phyloP scores from a whole-genome alignment of 35 echinoderm and acorn worm species.

The Anneissia japonica region DNA sequence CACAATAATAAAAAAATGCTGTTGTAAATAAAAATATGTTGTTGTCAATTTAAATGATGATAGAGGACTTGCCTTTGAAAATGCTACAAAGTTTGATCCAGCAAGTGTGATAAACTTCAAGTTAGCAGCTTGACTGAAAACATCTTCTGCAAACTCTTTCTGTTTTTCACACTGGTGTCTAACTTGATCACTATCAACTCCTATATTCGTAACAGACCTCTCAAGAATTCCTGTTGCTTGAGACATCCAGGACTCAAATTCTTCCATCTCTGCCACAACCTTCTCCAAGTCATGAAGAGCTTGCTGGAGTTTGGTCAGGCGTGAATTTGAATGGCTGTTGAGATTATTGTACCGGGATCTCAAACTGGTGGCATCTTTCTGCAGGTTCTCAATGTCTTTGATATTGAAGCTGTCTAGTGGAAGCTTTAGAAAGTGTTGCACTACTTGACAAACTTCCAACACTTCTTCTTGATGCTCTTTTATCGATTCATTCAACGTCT shows the following conservation, averaged over 20 bases:
- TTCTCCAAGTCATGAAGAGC: slow-evolving; percentile 57
- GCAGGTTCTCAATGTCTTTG: slow-evolving; percentile 42
- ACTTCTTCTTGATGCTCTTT: slow-evolving; percentile 69
- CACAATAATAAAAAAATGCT: too few relatives aligned
- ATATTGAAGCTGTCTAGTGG: slow-evolving; percentile 42
- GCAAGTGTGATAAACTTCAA: slow-evolving; percentile 97
- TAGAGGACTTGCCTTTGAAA: slow-evolving; percentile 88
- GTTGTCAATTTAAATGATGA: too few relatives aligned
- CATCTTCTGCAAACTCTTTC: slow-evolving; percentile 76
- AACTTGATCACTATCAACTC: slow-evolving; percentile 43
- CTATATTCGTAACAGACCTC: slow-evolving; percentile 46
- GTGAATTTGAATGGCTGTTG: slow-evolving; percentile 56
- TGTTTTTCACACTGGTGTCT: slow-evolving; percentile 52
- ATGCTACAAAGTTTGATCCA: slow-evolving; percentile 77
- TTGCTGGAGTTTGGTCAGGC: slow-evolving; percentile 50
- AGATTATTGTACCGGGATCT: slow-evolving; percentile 67
- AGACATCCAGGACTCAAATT: slow-evolving; percentile 71
- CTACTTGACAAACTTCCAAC: slow-evolving; percentile 69
- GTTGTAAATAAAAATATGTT: too few relatives aligned
- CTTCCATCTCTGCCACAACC: slow-evolving; percentile 46
- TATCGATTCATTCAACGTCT: slow-evolving; percentile 71
- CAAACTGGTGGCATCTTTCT: slow-evolving; percentile 51
- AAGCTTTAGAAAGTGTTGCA: slow-evolving; percentile 40
- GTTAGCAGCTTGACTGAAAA: slow-evolving; percentile 74
- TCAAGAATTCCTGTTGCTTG: slow-evolving; percentile 59